These are phyloP conservation scores for Pocillopora damicornis DNA, from an alignment of 64 coral and sea anemone genomes.

Conservation along the genomic window DNA sequence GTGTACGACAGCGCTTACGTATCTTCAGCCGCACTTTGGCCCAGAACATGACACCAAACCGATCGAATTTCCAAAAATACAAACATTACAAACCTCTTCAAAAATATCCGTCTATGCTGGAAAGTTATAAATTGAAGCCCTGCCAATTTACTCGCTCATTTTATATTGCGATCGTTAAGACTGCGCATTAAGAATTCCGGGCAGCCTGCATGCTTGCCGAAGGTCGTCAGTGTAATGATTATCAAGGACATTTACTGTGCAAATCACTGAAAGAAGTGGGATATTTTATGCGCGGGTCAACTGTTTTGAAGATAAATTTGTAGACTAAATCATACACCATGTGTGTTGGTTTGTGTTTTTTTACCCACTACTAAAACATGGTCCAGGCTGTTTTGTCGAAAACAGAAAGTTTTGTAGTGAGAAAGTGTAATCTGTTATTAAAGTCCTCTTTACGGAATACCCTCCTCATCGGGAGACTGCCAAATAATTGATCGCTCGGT, in stretches of 20 bases:
- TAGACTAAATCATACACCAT: too few relatives aligned
- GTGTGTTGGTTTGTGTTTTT: too few relatives aligned
- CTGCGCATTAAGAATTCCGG: not conserved
- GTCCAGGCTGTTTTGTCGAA: too few relatives aligned
- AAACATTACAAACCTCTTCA: not conserved
- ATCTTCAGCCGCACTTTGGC: not conserved
- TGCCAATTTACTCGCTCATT: not conserved
- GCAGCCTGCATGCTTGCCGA: too few relatives aligned
- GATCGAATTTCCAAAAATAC: not conserved
- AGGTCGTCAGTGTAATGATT: not conserved
- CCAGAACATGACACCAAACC: not conserved
- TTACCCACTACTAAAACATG: too few relatives aligned
- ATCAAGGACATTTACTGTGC: not conserved
- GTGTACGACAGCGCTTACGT: not conserved
- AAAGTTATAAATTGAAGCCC: not conserved
- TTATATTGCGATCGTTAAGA: too few relatives aligned
- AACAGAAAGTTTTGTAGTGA: too few relatives aligned
- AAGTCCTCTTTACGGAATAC: not conserved
- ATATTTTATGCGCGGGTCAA: not conserved
- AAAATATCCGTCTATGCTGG: slow-evolving; percentile 4
- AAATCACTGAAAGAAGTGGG: not conserved
- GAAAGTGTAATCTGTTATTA: too few relatives aligned
- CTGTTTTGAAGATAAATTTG: too few relatives aligned
- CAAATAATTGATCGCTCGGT: not conserved
- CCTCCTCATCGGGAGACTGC: not conserved